Evolutionary conservation across 2,797 vertebrate genomes (phyloP).

Genomic region (Gymnopithys bicolor): DNA sequence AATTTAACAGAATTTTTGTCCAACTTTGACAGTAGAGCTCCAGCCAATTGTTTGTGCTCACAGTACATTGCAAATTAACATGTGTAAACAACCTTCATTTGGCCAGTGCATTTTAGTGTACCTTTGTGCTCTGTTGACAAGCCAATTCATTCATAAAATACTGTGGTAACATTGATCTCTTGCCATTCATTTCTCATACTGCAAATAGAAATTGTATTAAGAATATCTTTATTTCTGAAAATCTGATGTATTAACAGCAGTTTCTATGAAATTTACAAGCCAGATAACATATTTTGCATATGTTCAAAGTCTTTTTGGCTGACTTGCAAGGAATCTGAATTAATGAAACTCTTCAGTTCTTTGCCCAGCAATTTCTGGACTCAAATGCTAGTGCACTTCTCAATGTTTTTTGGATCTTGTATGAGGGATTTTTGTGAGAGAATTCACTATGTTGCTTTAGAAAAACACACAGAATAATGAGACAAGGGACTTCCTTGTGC

Average conservation of each 20-base stretch:
- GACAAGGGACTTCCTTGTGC: not conserved
- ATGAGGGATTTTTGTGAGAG: not conserved
- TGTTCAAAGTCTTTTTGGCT: not conserved
- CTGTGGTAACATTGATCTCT: not conserved
- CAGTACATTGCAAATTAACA: not conserved
- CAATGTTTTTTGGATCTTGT: not conserved
- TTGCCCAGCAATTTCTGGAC: not conserved
- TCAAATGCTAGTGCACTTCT: not conserved
- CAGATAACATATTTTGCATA: not conserved
- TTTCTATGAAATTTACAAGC: not conserved
- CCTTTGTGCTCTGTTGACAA: not conserved
- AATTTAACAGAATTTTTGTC: not conserved
- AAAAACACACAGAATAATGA: not conserved
- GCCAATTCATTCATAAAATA: not conserved
- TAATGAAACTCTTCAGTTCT: not conserved
- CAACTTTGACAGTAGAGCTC: not conserved
- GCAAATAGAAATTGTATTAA: not conserved
- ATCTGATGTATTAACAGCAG: not conserved
- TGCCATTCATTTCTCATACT: not conserved
- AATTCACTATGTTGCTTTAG: not conserved
- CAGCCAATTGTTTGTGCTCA: not conserved
- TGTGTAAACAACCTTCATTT: not conserved
- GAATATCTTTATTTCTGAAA: not conserved
- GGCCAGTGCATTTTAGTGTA: not conserved
- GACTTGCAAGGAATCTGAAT: not conserved